Percentiles rank a stretch among this genome's conserved stretches.
Conservation (phyloP, 2,113 vertebrate genomes). For the Poicephalus gulielmi region DNA sequence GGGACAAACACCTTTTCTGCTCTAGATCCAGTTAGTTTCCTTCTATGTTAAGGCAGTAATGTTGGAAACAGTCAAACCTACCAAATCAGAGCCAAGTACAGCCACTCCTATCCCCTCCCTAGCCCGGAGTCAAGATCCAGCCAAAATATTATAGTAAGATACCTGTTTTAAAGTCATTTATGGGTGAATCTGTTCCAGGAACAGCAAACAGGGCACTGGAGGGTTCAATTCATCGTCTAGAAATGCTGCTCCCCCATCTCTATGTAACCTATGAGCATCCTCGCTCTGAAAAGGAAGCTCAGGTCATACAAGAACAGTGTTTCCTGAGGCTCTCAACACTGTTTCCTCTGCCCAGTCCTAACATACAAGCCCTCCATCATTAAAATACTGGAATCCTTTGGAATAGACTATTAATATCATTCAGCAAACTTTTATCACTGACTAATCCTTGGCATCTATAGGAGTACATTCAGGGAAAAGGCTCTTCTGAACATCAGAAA, state of each 20-base stretch:
- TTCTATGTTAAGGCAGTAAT: not conserved
- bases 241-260: not conserved
- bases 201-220: not conserved
- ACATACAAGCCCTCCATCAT: not conserved
- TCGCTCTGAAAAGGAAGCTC: not conserved
- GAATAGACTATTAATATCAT: not conserved
- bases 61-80: not conserved
- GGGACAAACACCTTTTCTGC: not conserved
- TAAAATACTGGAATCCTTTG: not conserved
- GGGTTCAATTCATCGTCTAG: not conserved
- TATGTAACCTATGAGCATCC: not conserved
- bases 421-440: not conserved
- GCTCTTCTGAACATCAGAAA: not conserved
- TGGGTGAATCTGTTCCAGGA: not conserved
- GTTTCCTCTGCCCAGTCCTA: not conserved
- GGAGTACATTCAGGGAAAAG: not conserved
- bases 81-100: not conserved
- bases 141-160: not conserved
- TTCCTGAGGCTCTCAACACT: not conserved
- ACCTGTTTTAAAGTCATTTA: not conserved
- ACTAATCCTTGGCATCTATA: not conserved
- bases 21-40: not conserved
- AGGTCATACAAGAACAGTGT: not conserved
- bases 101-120: not conserved
- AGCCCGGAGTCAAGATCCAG: not conserved